Evolutionary conservation across 2,797 vertebrate species (phyloP), one percentile per base, ranked within the genome.

Genomic region (Holocentrus rufus): DNA sequence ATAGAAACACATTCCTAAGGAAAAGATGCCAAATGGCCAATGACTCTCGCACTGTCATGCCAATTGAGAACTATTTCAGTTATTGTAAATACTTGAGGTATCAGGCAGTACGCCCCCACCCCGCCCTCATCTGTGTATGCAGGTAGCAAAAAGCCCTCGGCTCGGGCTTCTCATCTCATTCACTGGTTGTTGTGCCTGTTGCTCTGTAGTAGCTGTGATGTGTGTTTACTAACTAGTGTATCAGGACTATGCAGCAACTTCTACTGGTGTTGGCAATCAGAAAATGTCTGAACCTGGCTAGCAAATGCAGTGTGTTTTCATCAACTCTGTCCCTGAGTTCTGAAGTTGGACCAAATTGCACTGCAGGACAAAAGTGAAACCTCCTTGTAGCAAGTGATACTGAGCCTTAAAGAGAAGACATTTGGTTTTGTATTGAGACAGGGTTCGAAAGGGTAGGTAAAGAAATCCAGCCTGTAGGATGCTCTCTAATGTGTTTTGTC

Each of bases 191-290:
- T 86, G 90, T 94, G 90, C 88, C 92, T 93, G 91, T 94, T 88
- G 85, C 86, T 90, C 80, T 88, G 91, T 94, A 82, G 90, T 93
- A 89, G 89, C 91, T 90, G 93, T 94, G 88, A 87, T 89, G 92
- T 93, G 88, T 92, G 88, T 92, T 92, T 90, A 88, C 89, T 89
- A 88, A 86, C 79, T 90, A 83, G 85, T 90, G 86, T 83, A 84
- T 86, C 74, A 46, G 79, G 92, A 93, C 93, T 93, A 92, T 93
- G 91, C 94, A 94, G 93, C 93, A 94, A 94, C 93, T 93, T 93
- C 80, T 93, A 87, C 83, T 91, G 87, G 88, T 89, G 86, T 85
- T 84, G 60, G 84, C 81, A 76, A 73, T 83, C 77, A 47, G 71
- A 53, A 64, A 72, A 64, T 66, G 67, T 81, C 53, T 85, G 50